These are phyloP conservation scores for Drosophila nigromelanica DNA, from an alignment of 1,140 invertebrate genomes.

Conservation along the genomic window DNA sequence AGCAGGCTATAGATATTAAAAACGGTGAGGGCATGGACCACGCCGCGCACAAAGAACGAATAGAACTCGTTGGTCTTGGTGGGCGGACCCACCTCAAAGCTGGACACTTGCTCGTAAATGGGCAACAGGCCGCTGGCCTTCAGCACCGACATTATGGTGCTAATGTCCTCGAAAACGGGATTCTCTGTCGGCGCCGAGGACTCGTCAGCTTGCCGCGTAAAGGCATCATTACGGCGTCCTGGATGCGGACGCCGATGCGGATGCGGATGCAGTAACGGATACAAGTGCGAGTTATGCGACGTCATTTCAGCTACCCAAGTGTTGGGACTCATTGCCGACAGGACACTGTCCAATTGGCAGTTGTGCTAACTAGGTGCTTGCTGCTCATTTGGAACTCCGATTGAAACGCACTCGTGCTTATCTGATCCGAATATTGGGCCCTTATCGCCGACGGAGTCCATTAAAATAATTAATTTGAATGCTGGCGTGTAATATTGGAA, in stretches of 20 bases:
- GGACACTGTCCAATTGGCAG: conserved; percentile 39
- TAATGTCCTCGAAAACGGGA: conserved; percentile 67
- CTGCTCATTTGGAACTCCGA: neutral
- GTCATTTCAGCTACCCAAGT: conserved; percentile 69
- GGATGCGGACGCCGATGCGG: neutral
- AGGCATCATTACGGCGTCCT: conserved; percentile 46
- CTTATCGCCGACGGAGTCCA: conserved; percentile 41
- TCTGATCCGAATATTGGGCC: conserved; percentile 42
- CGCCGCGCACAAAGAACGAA: conserved; percentile 69
- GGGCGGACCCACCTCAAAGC: conserved; percentile 72
- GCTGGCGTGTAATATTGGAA: conserved; percentile 31
- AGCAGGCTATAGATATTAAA: conserved; percentile 77
- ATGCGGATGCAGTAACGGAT: conserved; percentile 22
- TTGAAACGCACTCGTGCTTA: conserved; percentile 36
- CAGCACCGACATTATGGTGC: conserved; percentile 60
- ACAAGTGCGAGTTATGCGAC: conserved; percentile 41
- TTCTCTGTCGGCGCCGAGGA: conserved; percentile 4
- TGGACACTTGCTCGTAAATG: conserved; percentile 70
- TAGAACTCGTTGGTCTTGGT: conserved; percentile 69
- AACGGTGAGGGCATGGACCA: conserved; percentile 70
- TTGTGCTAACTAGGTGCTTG: conserved; percentile 34
- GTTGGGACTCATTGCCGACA: conserved; percentile 67
- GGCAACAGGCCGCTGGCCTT: conserved; percentile 75
- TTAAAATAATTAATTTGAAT: conserved; percentile 60
- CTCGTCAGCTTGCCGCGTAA: conserved; percentile 1